These are phyloP conservation scores for Myotis pilosus DNA, from an alignment of 2,797 vertebrate species.

Conservation along the genomic window DNA sequence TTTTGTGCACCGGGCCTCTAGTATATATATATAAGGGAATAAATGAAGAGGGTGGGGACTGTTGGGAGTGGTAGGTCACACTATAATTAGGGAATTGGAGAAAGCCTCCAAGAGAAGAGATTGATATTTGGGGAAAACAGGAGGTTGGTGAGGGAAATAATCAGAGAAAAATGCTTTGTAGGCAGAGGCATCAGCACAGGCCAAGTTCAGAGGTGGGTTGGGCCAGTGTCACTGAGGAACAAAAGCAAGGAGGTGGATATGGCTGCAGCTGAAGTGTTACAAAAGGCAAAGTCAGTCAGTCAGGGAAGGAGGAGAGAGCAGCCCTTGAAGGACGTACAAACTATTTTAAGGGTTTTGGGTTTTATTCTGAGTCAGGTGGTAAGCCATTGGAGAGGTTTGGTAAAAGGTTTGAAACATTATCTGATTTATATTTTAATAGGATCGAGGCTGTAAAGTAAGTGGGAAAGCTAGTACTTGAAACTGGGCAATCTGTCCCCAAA, in stretches of 20 bases:
- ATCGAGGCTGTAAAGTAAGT: not conserved
- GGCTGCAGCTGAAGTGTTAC: not conserved
- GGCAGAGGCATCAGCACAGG: not conserved
- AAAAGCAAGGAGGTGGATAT: not conserved
- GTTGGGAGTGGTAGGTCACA: not conserved
- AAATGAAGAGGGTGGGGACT: not conserved
- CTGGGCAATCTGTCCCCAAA: not conserved
- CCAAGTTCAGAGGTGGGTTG: not conserved
- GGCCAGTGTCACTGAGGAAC: not conserved
- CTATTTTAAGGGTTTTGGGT: not conserved
- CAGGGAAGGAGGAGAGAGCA: not conserved
- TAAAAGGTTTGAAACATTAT: not conserved
- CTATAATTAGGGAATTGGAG: not conserved
- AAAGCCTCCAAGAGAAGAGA: not conserved
- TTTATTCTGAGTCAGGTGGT: not conserved
- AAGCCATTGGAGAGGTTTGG: not conserved
- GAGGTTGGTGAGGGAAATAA: not conserved
- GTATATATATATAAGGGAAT: no score
- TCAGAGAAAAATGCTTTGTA: not conserved
- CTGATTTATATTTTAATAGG: not conserved
- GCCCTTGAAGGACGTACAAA: accelerated
- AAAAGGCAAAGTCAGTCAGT: not conserved
- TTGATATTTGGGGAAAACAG: not conserved
- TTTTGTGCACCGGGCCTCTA: no score
- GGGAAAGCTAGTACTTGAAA: not conserved